phyloP scores from a whole-genome alignment of 2,888 invertebrate genomes.

The Phengaris arion region DNA sequence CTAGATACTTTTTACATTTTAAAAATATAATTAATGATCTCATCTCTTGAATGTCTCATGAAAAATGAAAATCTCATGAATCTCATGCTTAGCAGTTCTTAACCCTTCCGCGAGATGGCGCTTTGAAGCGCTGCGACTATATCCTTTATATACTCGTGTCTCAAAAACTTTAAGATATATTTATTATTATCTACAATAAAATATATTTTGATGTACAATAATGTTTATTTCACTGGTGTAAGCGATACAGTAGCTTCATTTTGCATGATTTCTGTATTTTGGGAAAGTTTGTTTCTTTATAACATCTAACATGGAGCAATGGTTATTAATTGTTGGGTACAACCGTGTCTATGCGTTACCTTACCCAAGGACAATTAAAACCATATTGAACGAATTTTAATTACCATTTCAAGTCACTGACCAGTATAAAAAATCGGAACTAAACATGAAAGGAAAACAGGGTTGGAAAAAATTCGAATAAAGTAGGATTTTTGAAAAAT shows the following conservation, averaged over 20 bases:
- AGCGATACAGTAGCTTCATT: neutral
- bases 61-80: no score
- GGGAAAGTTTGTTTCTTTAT: neutral
- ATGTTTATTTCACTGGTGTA: constrained; percentile 8
- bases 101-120: neutral
- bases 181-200: constrained; percentile 26
- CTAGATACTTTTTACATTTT: constrained; percentile 28
- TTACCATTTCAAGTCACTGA: no score
- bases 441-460: no score
- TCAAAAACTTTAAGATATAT: constrained; percentile 15
- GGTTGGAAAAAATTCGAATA: no score
- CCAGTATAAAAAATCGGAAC: no score
- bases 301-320: no score
- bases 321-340: no score
- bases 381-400: no score
- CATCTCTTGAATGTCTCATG: no score
- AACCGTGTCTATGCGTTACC: no score
- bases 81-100: neutral
- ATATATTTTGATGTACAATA: constrained; percentile 24
- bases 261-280: neutral
- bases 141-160: constrained; percentile 2
- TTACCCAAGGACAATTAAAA: no score
- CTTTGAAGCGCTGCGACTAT: neutral
- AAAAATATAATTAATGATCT: constrained; percentile 10
- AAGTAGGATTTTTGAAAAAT: no score